Evolutionary conservation across 2,888 invertebrate genomes (phyloP).

Genomic region (Thecophora atra): DNA sequence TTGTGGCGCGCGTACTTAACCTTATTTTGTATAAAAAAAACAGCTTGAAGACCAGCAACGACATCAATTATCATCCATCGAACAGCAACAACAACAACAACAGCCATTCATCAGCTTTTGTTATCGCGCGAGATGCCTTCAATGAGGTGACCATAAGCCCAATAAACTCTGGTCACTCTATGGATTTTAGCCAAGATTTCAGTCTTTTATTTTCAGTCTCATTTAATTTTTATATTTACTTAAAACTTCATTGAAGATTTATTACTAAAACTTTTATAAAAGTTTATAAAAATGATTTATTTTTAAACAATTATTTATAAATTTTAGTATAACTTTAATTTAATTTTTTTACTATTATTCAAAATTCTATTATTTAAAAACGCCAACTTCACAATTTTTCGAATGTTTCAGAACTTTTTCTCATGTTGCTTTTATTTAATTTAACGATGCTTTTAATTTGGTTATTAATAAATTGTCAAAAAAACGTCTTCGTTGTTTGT

Average conservation of each 20-base stretch:
- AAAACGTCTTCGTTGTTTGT: neutral
- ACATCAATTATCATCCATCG: conserved; percentile 13
- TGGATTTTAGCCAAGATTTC: conserved; percentile 5
- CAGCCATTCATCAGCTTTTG: conserved; percentile 6
- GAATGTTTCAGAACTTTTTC: too few species aligned
- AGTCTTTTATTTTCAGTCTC: neutral
- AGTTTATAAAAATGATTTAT: too few species aligned
- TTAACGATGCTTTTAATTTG: neutral
- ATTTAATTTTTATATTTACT: neutral
- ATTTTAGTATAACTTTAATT: too few species aligned
- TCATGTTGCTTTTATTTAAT: too few species aligned
- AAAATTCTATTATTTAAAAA: too few species aligned
- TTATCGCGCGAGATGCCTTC: conserved; percentile 22
- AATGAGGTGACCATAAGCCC: conserved; percentile 33
- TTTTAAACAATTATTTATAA: too few species aligned
- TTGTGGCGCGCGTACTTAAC: conserved; percentile 28
- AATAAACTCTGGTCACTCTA: conserved; percentile 25
- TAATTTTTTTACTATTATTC: too few species aligned
- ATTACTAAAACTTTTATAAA: too few species aligned
- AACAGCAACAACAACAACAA: neutral
- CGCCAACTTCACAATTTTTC: too few species aligned
- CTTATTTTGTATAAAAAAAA: conserved; percentile 23
- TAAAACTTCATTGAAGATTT: neutral
- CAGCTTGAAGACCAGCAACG: conserved; percentile 9
- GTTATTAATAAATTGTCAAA: neutral